Conservation (phyloP, 2,888 invertebrate genomes). For the Tipula helvola region DNA sequence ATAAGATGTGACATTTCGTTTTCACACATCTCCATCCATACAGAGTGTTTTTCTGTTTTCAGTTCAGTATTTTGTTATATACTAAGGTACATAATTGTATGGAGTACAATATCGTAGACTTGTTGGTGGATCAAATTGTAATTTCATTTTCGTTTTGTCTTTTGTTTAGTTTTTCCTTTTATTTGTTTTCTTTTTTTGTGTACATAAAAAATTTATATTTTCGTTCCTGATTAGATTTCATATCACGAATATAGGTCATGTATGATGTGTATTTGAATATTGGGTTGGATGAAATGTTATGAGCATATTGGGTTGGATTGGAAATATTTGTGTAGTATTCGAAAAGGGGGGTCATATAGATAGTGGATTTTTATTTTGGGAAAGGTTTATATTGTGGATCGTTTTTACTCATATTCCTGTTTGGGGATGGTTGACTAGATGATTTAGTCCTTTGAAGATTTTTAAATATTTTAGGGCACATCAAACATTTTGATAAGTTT, state of each 20-base stretch:
- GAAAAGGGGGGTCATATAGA: background rate
- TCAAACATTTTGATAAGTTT: too few relatives aligned
- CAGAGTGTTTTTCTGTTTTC: background rate
- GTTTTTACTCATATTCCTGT: too few relatives aligned
- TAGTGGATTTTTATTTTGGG: background rate
- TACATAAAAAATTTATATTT: background rate
- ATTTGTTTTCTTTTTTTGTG: background rate
- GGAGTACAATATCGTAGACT: background rate
- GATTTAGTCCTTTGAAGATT: too few relatives aligned
- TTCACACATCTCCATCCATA: background rate
- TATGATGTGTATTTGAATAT: background rate
- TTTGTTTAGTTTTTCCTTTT: background rate
- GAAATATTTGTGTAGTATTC: background rate
- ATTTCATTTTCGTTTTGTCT: background rate
- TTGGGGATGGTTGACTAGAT: too few relatives aligned
- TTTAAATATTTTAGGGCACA: too few relatives aligned
- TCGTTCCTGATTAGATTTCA: background rate
- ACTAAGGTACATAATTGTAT: background rate
- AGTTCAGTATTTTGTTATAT: background rate
- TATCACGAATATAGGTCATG: background rate
- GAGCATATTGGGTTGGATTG: background rate
- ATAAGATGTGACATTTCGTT: background rate
- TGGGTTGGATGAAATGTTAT: background rate
- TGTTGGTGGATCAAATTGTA: background rate
- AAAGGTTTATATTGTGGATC: background rate